A percentile compares a stretch with the other conserved stretches of the same genome.
phyloP scores from a whole-genome alignment of 2,797 vertebrate genomes.

The Huso huso region DNA sequence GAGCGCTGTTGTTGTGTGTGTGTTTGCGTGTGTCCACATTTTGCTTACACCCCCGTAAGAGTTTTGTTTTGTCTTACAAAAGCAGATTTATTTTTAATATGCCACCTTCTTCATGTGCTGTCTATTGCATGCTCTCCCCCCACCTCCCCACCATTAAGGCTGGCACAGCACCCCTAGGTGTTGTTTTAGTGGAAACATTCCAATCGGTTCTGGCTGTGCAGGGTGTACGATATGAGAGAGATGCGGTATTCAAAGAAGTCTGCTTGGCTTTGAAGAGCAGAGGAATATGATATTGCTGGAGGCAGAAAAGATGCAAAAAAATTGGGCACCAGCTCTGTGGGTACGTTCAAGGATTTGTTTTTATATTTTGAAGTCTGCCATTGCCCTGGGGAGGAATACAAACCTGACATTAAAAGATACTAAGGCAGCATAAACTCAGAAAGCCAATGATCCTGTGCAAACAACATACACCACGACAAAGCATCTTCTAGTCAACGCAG shows the following conservation, averaged over 20 bases:
- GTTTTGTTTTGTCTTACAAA: background rate
- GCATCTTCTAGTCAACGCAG: background rate
- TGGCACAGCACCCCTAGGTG: conserved; percentile 10
- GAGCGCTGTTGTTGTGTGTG: background rate
- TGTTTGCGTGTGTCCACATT: background rate
- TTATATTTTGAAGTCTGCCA: conserved; percentile 3
- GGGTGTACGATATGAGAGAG: conserved; percentile 6
- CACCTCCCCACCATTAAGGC: background rate
- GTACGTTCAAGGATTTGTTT: background rate
- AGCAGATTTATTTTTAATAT: background rate
- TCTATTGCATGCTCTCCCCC: background rate
- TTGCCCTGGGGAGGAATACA: background rate
- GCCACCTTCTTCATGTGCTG: too few relatives aligned
- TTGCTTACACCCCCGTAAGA: background rate
- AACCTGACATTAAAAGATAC: background rate
- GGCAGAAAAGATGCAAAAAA: conserved; percentile 6
- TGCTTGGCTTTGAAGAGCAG: conserved; percentile 9
- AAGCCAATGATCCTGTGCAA: background rate
- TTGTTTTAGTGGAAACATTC: conserved; percentile 15
- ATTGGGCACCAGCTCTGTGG: background rate
- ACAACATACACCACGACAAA: background rate
- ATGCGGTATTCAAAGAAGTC: conserved; percentile 10
- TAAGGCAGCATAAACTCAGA: background rate
- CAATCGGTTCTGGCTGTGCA: conserved; percentile 3
- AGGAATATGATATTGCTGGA: conserved; percentile 4